Conservation (phyloP, 30 jellyfish, hydroid and myxozoan species). For the Cassiopea andromeda region DNA sequence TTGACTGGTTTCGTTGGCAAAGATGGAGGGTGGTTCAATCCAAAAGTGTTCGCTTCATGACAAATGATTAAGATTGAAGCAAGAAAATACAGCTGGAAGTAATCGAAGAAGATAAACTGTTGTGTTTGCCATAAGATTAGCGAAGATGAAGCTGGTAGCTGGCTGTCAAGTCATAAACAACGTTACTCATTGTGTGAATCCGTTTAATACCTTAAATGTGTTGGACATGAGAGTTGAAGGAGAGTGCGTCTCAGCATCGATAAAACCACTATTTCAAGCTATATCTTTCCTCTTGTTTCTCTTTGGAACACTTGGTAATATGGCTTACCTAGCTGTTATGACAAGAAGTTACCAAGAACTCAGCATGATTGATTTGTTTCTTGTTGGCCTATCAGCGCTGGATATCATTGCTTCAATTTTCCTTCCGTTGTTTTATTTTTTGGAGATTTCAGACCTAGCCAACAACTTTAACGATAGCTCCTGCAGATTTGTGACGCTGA, state of each 20-base stretch:
- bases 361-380: constrained; percentile 23
- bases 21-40: too few species aligned
- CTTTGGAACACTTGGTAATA: constrained; percentile 39
- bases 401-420: constrained; percentile 57
- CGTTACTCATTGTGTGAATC: not conserved
- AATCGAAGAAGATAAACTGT: not conserved
- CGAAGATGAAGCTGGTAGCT: not conserved
- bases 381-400: constrained; percentile 59
- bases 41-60: too few species aligned
- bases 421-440: constrained; percentile 48
- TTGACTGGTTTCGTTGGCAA: too few species aligned
- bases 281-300: constrained; percentile 51
- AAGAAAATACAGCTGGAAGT: too few species aligned
- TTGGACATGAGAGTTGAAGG: constrained; percentile 20
- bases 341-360: constrained; percentile 63
- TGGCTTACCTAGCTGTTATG: constrained; percentile 33
- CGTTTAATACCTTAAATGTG: constrained; percentile 4
- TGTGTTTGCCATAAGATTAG: not conserved
- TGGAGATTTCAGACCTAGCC: constrained; percentile 18
- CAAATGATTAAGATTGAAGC: too few species aligned
- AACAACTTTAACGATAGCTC: constrained; percentile 8
- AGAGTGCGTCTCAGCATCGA: constrained; percentile 38
- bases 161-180: not conserved
- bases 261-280: constrained; percentile 8
- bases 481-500: constrained; percentile 32